These are phyloP conservation scores for Engystomops pustulosus DNA, from an alignment of 2,113 vertebrate genomes.

Conservation along the genomic window DNA sequence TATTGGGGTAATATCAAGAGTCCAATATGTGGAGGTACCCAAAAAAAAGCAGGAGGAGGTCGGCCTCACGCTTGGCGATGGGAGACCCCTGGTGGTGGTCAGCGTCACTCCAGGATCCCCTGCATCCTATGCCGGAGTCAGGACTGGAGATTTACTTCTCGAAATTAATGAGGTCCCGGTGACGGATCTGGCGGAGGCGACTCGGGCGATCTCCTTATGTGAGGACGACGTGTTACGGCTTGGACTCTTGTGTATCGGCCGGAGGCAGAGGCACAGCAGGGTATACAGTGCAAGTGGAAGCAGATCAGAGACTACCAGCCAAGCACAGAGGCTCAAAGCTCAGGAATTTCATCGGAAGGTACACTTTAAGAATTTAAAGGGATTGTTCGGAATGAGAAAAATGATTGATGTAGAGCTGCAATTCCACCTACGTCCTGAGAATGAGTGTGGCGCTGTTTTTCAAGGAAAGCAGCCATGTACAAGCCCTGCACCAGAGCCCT, in stretches of 20 bases:
- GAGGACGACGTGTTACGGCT: slow-evolving; percentile 74
- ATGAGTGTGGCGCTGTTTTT: too few relatives aligned
- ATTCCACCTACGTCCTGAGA: too few relatives aligned
- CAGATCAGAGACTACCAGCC: slow-evolving; percentile 62
- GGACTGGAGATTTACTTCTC: slow-evolving; percentile 83
- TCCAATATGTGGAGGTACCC: slow-evolving; percentile 77
- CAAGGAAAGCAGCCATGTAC: too few relatives aligned
- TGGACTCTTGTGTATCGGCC: slow-evolving; percentile 80
- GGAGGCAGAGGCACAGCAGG: slow-evolving; percentile 67
- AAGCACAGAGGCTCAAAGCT: slow-evolving; percentile 85
- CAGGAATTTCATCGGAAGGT: slow-evolving; percentile 93
- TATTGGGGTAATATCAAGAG: slow-evolving; percentile 90
- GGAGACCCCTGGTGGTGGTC: slow-evolving; percentile 81
- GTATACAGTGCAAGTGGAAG: slow-evolving; percentile 63
- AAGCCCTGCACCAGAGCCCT: too few relatives aligned
- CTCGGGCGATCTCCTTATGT: slow-evolving; percentile 75
- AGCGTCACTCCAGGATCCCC: slow-evolving; percentile 79
- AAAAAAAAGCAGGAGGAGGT: slow-evolving; percentile 74
- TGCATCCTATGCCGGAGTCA: slow-evolving; percentile 77
- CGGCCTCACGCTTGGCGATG: slow-evolving; percentile 78
- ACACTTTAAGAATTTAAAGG: too few relatives aligned
- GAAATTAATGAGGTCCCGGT: slow-evolving; percentile 83
- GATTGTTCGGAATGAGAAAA: too few relatives aligned
- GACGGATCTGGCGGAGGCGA: slow-evolving; percentile 72
- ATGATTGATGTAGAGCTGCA: too few relatives aligned